A percentile compares a stretch with the other conserved stretches of the same genome.
Evolutionary conservation across 2,113 vertebrate genomes (phyloP).

Genomic region (Sakesphorus luctuosus): DNA sequence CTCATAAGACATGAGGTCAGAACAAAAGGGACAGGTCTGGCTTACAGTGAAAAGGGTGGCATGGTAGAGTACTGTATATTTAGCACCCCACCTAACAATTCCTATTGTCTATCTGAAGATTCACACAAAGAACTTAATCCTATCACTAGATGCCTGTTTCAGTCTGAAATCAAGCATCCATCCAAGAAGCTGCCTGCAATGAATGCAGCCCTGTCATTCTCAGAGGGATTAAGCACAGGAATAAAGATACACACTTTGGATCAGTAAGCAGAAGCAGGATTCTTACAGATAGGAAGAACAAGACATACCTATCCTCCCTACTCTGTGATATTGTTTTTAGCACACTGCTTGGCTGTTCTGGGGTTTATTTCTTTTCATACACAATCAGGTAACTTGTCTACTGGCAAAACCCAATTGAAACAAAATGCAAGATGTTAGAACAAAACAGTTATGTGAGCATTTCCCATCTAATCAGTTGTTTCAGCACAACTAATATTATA

Average conservation of each 20-base stretch:
- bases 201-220: not conserved
- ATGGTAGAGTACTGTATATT: not conserved
- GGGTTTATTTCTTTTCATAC: not conserved
- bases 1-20: not conserved
- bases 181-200: not conserved
- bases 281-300: not conserved
- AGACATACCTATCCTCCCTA: not conserved
- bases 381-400: not conserved
- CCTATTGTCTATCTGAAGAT: not conserved
- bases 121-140: not conserved
- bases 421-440: not conserved
- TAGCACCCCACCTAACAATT: not conserved
- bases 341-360: not conserved
- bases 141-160: not conserved
- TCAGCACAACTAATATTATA: not conserved
- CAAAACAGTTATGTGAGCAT: not conserved
- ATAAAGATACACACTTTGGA: not conserved
- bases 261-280: not conserved
- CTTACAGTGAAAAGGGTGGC: not conserved
- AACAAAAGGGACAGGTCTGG: not conserved
- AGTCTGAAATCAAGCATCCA: not conserved
- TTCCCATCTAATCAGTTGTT: not conserved
- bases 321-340: not conserved
- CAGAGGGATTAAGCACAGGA: not conserved
- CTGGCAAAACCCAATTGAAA: not conserved